A percentile compares a stretch with the other conserved stretches of the same genome.
These are phyloP conservation scores for Anarsia innoxiella DNA, from an alignment of 2,888 invertebrate species.

Conservation along the genomic window DNA sequence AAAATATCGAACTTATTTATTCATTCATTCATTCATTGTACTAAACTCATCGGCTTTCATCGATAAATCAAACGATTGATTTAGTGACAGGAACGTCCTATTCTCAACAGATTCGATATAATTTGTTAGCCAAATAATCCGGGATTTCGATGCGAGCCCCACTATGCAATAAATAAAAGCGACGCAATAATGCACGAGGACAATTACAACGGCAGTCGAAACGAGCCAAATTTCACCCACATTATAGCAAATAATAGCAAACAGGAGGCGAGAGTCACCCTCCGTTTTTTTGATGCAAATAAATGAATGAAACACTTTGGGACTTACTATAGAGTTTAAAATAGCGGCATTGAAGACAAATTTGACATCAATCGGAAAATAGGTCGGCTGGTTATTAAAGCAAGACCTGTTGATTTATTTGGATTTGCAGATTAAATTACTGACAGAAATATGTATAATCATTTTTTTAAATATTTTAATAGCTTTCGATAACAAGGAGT, in stretches of 20 bases:
- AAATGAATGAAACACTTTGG: too few relatives aligned
- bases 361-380: too few relatives aligned
- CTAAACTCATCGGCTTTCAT: constrained; percentile 45
- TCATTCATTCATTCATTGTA: constrained; percentile 33
- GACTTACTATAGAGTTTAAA: too few relatives aligned
- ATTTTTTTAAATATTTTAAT: too few relatives aligned
- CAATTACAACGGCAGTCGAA: constrained; percentile 50
- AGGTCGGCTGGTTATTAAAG: too few relatives aligned
- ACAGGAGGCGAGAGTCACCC: constrained; percentile 64
- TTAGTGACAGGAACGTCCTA: constrained; percentile 67
- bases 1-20: constrained; percentile 24
- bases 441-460: too few relatives aligned
- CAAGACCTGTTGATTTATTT: too few relatives aligned
- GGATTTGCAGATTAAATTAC: too few relatives aligned
- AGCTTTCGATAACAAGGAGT: too few relatives aligned
- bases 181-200: constrained; percentile 50
- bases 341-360: too few relatives aligned
- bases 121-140: constrained; percentile 76
- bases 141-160: constrained; percentile 57
- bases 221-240: constrained; percentile 71
- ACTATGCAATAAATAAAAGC: constrained; percentile 39
- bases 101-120: constrained; percentile 68
- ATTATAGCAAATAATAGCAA: constrained; percentile 72
- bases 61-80: constrained; percentile 64
- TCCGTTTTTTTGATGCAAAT: constrained; percentile 34